Evolutionary conservation across 2,113 vertebrate species (phyloP), one percentile per base, ranked within the genome.

Genomic region (Amphiprion ocellaris): DNA sequence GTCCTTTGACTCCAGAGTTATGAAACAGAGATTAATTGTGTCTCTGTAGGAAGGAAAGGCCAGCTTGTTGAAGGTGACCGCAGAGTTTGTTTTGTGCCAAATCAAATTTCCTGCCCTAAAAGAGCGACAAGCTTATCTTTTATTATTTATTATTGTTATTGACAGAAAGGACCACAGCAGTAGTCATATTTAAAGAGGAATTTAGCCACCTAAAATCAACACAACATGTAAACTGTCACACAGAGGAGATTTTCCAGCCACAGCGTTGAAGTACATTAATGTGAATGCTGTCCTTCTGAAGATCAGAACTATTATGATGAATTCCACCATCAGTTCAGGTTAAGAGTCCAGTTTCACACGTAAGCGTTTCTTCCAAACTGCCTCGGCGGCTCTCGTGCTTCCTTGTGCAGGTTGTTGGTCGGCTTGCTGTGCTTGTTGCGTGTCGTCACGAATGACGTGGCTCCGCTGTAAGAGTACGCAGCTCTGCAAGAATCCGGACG

Each of bases 401-500:
- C 87, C 67, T 83, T 91, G 14, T 73, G 79, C 24, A 70, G 76
- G 73, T 56, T 71, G 69, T 92, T 92, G 46, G 86, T 63, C n/a
- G 90, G 73, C n/a, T 82, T 93, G n/a, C 79, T 87, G 4, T 85
- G 93, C 83, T 96, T 96, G 71, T 92, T 90, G 73, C 82, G 93
- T 41, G 94, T 82, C 30, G 95, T 94, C 58, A 90, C 88, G 63
- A 95, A 91, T 2, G 97, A 96, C 0, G 94, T 85, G 24, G 95
- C 88, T 61, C 95, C 95, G 0, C 92, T 95, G 68, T 97, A 96
- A 0, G 93, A 80, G 50, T 96, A 96, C 0, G 89, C 93, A 59
- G 87, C 80, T 71, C 94, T 94, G 81, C 41, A 67, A 77, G 58
- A 53, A 41, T 11, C 24, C 41, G 19, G 14, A 62, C 1, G 73